Evolutionary conservation across 2,888 invertebrate species (phyloP), one percentile per base, ranked within the genome.

Genomic region (Erebia aethiops): DNA sequence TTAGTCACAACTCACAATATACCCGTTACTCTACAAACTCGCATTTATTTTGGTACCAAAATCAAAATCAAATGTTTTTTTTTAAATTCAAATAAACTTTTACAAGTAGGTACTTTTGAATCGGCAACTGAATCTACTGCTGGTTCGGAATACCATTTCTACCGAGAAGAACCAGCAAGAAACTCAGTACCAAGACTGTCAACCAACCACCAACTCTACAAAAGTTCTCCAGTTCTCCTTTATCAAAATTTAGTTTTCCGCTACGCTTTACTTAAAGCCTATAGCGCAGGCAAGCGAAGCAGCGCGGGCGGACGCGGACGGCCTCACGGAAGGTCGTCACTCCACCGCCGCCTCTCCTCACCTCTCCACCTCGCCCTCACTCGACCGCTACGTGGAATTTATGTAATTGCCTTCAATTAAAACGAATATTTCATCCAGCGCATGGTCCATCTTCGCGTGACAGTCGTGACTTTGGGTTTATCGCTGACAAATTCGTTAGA

Each of bases 281-380:
- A 35, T 18, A 16, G 16, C 52, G 16, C 4, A 7, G 78, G 77
- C 79, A 80, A 77, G 77, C 79, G 43, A n/a, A 13, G 14, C 7
- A 21, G 82, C 82, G 21, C 56, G 85, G 82, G 80, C 83, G 85
- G 81, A 80, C 89, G 92, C 92, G 85, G 82, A 80, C 89, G 92
- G 91, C 92, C 92, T 91, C 91, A 88, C 81, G 89, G 92, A 92
- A 92, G 92, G 92, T 92, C 92, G 91, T 88, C 91, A 80, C 89
- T 77, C 76, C 75, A 77, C 77, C 71, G 78, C 79, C 75, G 82
- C 80, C 78, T 78, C 78, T 67, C 72, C 72, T 26, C 67, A 61
- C 71, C 72, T 60, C 66, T 62, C 56, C 56, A 75, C 77, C 13
- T 75, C 76, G 79, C 81, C 80, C 79, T 79, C 82, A 76, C 79